Conservation (phyloP, 2,797 vertebrate genomes). For the Leontocebus nigricollis region DNA sequence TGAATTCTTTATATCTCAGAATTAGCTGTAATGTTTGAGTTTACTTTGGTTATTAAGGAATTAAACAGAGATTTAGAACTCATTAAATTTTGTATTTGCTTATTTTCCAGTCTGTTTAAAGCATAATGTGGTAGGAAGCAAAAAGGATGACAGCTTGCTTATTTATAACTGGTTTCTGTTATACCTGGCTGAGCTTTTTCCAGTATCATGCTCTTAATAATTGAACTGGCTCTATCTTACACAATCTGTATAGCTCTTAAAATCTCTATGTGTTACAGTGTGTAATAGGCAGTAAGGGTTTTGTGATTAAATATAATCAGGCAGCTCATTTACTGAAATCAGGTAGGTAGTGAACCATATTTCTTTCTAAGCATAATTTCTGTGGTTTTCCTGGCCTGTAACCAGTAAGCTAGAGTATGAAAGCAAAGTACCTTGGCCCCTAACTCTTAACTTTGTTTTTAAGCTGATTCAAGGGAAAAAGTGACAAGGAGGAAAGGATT, state of each 20-base stretch:
- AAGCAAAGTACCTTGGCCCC: not conserved
- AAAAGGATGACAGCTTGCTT: not conserved
- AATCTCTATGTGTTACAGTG: not conserved
- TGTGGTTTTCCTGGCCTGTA: not conserved
- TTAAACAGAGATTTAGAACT: not conserved
- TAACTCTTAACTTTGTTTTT: not conserved
- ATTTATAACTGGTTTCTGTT: conserved; percentile 18
- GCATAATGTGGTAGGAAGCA: not conserved
- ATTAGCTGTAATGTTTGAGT: conserved; percentile 13
- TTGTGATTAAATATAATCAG: conserved; percentile 17
- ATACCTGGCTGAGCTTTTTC: not conserved
- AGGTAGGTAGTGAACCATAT: not conserved
- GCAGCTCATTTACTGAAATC: conserved; percentile 5
- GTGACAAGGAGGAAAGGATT: not conserved
- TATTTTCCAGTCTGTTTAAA: conserved; percentile 28
- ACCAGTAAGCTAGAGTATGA: not conserved
- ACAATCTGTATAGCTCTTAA: not conserved
- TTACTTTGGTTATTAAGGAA: conserved; percentile 40
- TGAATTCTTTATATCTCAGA: conserved; percentile 16
- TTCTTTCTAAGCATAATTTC: not conserved
- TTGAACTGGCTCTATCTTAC: not conserved
- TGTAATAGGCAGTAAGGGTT: not conserved
- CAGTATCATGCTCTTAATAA: not conserved
- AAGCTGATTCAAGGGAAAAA: conserved; percentile 22
- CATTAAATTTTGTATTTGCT: not conserved